Conservation (phyloP, 2,113 vertebrate genomes). For the Hassar affinis region DNA sequence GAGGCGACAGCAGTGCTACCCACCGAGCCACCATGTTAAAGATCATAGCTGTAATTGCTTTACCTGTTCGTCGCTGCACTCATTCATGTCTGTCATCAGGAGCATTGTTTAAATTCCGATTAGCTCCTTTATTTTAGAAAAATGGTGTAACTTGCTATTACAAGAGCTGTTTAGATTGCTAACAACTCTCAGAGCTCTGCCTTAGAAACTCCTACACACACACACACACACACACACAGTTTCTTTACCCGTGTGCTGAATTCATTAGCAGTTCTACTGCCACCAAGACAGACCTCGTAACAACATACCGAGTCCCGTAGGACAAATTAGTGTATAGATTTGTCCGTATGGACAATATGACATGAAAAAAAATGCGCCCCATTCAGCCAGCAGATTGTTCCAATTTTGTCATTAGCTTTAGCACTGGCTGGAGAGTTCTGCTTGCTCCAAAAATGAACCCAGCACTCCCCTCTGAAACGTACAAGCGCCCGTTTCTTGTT, state of each 20-base stretch:
- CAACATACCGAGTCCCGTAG: conserved; percentile 59
- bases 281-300: conserved; percentile 58
- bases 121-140: not conserved
- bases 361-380: conserved; percentile 56
- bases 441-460: conserved; percentile 26
- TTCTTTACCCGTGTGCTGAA: conserved; percentile 41
- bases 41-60: not conserved
- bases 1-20: no score
- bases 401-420: conserved; percentile 72
- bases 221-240: not conserved
- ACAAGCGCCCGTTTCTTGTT: conserved; percentile 41
- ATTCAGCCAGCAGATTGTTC: conserved; percentile 69
- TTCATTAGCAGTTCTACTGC: conserved; percentile 63
- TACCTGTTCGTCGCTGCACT: not conserved
- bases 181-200: not conserved
- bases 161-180: not conserved
- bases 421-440: conserved; percentile 46
- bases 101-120: not conserved
- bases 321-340: conserved; percentile 65
- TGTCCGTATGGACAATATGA: conserved; percentile 59
- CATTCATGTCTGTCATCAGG: not conserved
- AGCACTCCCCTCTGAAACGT: not conserved
- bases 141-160: not conserved
- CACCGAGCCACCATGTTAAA: no score
- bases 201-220: not conserved